Evolutionary conservation across 1,140 invertebrate genomes (phyloP).

Genomic region (Penaeus japonicus): DNA sequence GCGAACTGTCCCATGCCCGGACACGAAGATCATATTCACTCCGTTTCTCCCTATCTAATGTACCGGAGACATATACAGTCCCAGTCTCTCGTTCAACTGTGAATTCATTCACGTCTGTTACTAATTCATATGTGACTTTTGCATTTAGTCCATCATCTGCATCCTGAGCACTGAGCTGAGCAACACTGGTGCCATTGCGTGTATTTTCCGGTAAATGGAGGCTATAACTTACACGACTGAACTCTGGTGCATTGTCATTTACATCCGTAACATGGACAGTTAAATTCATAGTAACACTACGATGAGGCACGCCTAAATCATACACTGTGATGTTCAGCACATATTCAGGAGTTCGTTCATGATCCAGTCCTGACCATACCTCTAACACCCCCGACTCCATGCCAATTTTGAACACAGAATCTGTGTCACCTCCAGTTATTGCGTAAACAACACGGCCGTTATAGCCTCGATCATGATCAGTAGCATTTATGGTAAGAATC

Average conservation of each 20-base stretch:
- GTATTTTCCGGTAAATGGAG: conserved; percentile 66
- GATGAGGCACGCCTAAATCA: conserved; percentile 84
- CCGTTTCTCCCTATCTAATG: conserved; percentile 84
- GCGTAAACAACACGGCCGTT: conserved; percentile 90
- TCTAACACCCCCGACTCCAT: conserved; percentile 84
- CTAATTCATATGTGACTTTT: conserved; percentile 79
- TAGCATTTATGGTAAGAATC: conserved; percentile 32
- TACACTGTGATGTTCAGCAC: conserved; percentile 87
- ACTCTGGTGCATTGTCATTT: conserved; percentile 68
- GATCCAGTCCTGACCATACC: conserved; percentile 84
- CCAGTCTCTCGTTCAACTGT: conserved; percentile 80
- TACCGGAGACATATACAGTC: conserved; percentile 77
- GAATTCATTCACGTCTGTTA: conserved; percentile 85
- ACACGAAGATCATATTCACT: conserved; percentile 86
- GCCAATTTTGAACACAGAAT: conserved; percentile 88
- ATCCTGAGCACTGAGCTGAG: conserved; percentile 67
- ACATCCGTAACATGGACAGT: conserved; percentile 70
- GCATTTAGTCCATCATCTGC: conserved; percentile 73
- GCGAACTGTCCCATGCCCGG: conserved; percentile 79
- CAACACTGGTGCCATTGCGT: conserved; percentile 64
- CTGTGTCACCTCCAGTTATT: conserved; percentile 84
- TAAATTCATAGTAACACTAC: conserved; percentile 77
- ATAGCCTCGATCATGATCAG: conserved; percentile 87
- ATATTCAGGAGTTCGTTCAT: conserved; percentile 84
- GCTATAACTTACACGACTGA: conserved; percentile 66